Percentiles rank a stretch among this genome's conserved stretches.
Conservation (phyloP, 2,888 invertebrate genomes). For the Enchytraeus crypticus region DNA sequence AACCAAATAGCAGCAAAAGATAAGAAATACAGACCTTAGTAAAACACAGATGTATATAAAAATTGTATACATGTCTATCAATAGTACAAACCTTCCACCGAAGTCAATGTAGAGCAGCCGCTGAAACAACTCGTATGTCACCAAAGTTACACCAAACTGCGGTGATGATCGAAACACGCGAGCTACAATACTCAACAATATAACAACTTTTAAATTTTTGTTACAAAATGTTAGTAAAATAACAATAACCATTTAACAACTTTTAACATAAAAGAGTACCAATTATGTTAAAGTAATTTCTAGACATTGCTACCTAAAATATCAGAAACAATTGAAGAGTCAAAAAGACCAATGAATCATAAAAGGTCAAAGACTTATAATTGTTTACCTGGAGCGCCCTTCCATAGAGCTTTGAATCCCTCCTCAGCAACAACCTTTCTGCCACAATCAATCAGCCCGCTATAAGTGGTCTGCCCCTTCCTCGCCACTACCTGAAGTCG, state of each 20-base stretch:
- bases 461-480: constrained; percentile 89
- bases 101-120: constrained; percentile 92
- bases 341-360: not conserved
- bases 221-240: not conserved
- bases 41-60: not conserved
- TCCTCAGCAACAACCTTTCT: constrained; percentile 86
- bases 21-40: not conserved
- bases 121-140: constrained; percentile 92
- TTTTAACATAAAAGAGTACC: not conserved
- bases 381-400: constrained; percentile 67
- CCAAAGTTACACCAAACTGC: constrained; percentile 95
- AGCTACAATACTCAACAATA: constrained; percentile 52
- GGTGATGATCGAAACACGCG: constrained; percentile 94
- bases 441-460: constrained; percentile 75
- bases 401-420: constrained; percentile 94
- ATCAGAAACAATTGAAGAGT: not conserved
- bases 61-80: not conserved
- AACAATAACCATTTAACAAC: not conserved
- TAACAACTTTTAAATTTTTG: not conserved
- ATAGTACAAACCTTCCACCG: constrained; percentile 73
- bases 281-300: not conserved
- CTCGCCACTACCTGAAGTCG: constrained; percentile 75
- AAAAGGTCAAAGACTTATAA: not conserved
- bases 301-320: not conserved
- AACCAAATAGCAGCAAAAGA: too few relatives aligned